Conservation (phyloP, 2,888 invertebrate species). For the Drosophila kambysellisi region DNA sequence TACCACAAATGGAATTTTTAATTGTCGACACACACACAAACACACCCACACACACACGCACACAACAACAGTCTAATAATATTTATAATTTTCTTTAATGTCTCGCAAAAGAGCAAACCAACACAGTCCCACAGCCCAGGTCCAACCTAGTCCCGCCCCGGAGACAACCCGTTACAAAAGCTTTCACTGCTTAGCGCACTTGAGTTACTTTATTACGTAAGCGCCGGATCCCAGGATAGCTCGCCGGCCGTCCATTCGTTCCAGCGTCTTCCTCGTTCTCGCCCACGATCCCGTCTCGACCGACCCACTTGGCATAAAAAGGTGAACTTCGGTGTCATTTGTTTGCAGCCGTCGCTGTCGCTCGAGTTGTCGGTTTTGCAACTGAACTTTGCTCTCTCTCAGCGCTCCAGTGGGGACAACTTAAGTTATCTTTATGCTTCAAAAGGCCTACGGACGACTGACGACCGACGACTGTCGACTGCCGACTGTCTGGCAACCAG, state of each 20-base stretch:
- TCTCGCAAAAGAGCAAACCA: conserved; percentile 21
- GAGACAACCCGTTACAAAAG: conserved; percentile 58
- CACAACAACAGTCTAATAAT: conserved; percentile 15
- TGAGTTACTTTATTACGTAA: conserved; percentile 66
- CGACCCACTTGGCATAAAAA: conserved; percentile 60
- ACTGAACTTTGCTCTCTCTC: conserved; percentile 49
- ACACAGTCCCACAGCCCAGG: conserved; percentile 10
- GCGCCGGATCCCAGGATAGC: conserved; percentile 46
- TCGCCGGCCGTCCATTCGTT: conserved; percentile 6
- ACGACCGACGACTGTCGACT: conserved; percentile 19
- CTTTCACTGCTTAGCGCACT: conserved; percentile 63
- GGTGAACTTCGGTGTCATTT: conserved; percentile 72
- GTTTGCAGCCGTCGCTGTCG: conserved; percentile 49
- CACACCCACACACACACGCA: neutral
- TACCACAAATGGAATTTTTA: conserved; percentile 67
- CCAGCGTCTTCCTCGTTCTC: neutral
- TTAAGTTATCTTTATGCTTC: conserved; percentile 72
- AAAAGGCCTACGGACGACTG: conserved; percentile 67
- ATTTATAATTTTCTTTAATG: conserved; percentile 65
- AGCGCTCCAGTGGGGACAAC: conserved; percentile 65
- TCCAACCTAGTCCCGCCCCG: conserved; percentile 2
- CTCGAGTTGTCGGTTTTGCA: conserved; percentile 54
- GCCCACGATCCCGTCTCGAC: neutral
- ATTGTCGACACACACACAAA: conserved; percentile 43
- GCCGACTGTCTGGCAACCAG: conserved; percentile 53